A percentile compares a stretch with the other conserved stretches of the same genome.
Evolutionary conservation across 2,888 invertebrate species (phyloP).

Genomic region (Azorinus chamasolen): DNA sequence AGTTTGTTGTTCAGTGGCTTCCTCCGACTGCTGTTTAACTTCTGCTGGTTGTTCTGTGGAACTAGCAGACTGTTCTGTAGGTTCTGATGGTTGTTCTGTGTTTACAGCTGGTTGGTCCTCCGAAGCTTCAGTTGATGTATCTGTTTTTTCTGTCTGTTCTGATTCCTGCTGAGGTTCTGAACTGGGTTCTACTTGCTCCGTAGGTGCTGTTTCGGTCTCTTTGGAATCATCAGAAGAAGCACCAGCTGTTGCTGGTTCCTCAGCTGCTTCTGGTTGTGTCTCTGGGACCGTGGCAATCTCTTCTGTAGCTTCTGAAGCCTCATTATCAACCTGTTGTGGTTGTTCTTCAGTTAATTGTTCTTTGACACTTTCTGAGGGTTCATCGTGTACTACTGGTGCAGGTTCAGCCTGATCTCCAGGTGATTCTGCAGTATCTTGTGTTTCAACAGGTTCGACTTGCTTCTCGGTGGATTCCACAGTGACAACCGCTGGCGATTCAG

Average conservation of each 20-base stretch:
- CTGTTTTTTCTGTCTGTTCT: background rate
- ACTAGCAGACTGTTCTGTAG: background rate
- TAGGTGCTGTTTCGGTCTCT: background rate
- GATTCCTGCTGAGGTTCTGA: background rate
- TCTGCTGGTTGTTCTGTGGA: background rate
- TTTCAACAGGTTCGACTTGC: background rate
- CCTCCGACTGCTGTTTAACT: background rate
- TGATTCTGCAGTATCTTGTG: too few species aligned
- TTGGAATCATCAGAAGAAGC: background rate
- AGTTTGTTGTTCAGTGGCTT: background rate
- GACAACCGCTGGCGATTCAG: background rate
- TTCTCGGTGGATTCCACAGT: background rate
- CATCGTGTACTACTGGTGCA: constrained; percentile 2
- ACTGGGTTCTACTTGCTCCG: background rate
- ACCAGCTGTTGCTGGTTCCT: background rate
- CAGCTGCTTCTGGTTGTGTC: background rate
- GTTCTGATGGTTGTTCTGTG: constrained; percentile 1
- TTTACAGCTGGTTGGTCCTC: background rate
- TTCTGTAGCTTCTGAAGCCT: constrained; percentile 2
- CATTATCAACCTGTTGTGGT: background rate
- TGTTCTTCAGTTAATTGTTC: constrained; percentile 4
- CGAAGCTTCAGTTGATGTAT: background rate
- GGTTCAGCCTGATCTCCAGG: background rate
- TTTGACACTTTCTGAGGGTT: background rate
- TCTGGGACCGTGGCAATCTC: constrained; percentile 2